These are phyloP conservation scores for Dinomys branickii DNA, from an alignment of 2,113 vertebrate genomes.

Conservation along the genomic window DNA sequence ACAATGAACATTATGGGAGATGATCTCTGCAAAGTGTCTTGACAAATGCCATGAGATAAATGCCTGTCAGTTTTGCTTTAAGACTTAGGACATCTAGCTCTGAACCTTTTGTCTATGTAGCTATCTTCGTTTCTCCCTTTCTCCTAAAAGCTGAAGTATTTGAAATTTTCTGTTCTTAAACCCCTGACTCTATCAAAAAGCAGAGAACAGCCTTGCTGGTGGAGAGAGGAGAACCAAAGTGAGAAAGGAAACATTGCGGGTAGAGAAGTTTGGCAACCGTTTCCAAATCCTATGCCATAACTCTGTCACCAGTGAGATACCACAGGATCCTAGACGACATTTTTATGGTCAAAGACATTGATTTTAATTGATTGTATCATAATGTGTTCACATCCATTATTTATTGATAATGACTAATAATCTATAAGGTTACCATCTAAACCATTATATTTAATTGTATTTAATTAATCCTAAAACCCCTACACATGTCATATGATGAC, in stretches of 20 bases:
- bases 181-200: no score
- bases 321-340: neutral
- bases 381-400: neutral
- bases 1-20: rapidly evolving
- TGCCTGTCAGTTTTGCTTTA: rapidly evolving
- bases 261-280: rapidly evolving
- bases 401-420: neutral
- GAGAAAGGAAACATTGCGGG: rapidly evolving
- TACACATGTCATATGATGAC: neutral
- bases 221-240: no score
- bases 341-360: neutral
- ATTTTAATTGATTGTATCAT: neutral
- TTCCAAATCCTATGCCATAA: rapidly evolving
- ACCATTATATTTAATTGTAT: no score
- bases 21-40: rapidly evolving
- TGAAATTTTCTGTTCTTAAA: rapidly evolving
- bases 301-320: neutral
- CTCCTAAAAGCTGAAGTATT: neutral
- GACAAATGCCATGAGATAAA: rapidly evolving
- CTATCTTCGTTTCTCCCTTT: neutral
- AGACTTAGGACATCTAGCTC: neutral
- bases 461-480: neutral
- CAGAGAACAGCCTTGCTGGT: neutral
- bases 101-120: rapidly evolving
- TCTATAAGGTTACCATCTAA: neutral